A percentile compares a stretch with the other conserved stretches of the same genome.
Evolutionary conservation across 1,140 invertebrate species (phyloP).

Genomic region (Drosophila ficusphila): DNA sequence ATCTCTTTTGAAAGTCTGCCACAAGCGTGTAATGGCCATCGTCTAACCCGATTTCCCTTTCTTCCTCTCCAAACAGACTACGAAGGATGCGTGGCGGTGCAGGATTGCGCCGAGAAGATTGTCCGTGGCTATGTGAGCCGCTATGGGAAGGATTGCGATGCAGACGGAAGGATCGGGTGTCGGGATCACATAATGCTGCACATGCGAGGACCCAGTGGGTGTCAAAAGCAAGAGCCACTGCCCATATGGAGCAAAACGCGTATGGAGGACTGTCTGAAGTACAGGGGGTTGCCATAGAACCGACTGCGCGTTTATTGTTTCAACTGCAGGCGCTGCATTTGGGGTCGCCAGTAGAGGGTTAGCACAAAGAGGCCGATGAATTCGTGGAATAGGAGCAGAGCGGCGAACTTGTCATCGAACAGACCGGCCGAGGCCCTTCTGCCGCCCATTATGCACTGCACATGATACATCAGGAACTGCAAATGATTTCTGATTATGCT

Average conservation of each 20-base stretch:
- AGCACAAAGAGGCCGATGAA: conserved; percentile 57
- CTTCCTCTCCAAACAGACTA: conserved; percentile 40
- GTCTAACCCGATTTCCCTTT: conserved; percentile 6
- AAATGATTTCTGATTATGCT: conserved; percentile 44
- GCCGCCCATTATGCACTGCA: conserved; percentile 52
- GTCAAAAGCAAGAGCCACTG: conserved; percentile 6
- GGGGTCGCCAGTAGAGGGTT: conserved; percentile 55
- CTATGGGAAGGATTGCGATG: conserved; percentile 64
- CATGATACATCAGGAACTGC: conserved; percentile 69
- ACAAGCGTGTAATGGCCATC: conserved; percentile 25
- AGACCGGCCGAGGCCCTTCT: conserved; percentile 18
- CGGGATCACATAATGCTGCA: conserved; percentile 68
- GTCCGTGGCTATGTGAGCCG: conserved; percentile 48
- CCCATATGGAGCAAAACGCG: not conserved
- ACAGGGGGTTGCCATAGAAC: not conserved
- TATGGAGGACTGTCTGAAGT: conserved; percentile 38
- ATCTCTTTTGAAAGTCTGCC: not conserved
- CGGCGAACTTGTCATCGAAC: conserved; percentile 50
- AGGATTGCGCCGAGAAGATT: conserved; percentile 38
- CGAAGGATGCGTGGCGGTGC: conserved; percentile 38
- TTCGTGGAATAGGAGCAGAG: conserved; percentile 62
- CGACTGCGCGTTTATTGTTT: conserved; percentile 15
- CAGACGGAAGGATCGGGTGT: conserved; percentile 63
- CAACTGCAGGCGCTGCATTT: conserved; percentile 35
- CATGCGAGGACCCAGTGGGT: conserved; percentile 59